Evolutionary conservation across 2,888 invertebrate genomes (phyloP).

Genomic region (Seira sanloemensis): DNA sequence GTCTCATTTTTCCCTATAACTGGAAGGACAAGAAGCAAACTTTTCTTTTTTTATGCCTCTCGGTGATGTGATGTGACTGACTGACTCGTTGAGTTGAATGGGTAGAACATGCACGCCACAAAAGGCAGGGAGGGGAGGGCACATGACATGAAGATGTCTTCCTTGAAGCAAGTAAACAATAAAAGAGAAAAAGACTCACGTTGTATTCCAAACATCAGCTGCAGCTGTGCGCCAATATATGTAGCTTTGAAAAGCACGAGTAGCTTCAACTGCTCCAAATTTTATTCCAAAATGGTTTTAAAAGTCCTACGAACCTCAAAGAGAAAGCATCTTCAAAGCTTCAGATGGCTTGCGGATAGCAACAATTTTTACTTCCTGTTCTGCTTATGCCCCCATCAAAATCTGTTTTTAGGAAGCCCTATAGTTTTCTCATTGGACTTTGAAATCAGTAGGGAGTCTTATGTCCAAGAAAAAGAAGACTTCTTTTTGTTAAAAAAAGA

Average conservation of each 20-base stretch:
- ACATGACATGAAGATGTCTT: constrained; percentile 14
- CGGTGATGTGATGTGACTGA: constrained; percentile 9
- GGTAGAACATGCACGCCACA: neutral
- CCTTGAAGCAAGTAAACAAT: constrained; percentile 10
- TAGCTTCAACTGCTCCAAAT: neutral
- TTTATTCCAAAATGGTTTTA: neutral
- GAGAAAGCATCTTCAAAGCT: neutral
- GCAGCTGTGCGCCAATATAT: constrained; percentile 8
- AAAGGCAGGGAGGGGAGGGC: too few relatives aligned
- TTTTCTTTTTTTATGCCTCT: constrained; percentile 2
- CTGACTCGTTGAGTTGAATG: neutral
- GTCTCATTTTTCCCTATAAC: neutral
- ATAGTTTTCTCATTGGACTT: constrained; percentile 1
- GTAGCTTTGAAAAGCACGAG: constrained; percentile 1
- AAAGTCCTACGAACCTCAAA: neutral
- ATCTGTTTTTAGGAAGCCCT: constrained; percentile 13
- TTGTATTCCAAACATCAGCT: constrained; percentile 7
- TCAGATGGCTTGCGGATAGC: neutral
- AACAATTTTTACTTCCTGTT: constrained; percentile 7
- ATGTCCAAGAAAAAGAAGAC: neutral
- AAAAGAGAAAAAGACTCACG: constrained; percentile 7
- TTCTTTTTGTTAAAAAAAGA: neutral
- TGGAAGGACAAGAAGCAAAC: neutral
- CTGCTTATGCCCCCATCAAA: constrained; percentile 16
- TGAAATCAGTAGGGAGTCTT: constrained; percentile 13